phyloP scores from a whole-genome alignment of 2,113 vertebrate genomes.

The Tichodroma muraria region DNA sequence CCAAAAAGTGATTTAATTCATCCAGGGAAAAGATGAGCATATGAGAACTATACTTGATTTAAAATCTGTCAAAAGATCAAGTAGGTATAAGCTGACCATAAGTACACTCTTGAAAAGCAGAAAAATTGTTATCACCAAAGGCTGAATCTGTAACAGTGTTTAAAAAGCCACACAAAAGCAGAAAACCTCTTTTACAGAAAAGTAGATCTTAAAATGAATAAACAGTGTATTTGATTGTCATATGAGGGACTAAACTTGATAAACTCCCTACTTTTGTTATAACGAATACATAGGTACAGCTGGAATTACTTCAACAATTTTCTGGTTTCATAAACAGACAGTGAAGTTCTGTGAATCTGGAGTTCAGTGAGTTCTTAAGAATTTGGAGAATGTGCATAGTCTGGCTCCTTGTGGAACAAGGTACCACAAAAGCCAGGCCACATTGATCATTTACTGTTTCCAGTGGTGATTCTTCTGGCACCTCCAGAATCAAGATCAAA shows the following conservation, averaged over 20 bases:
- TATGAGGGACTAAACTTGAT: background rate
- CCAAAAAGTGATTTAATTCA: background rate
- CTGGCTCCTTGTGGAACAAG: background rate
- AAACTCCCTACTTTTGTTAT: background rate
- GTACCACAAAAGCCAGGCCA: background rate
- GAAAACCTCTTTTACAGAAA: background rate
- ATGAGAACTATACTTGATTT: background rate
- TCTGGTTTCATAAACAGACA: background rate
- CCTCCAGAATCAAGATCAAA: background rate
- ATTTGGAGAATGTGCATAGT: background rate
- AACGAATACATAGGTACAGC: background rate
- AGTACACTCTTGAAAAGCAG: background rate
- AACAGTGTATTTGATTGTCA: background rate
- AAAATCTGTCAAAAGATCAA: background rate
- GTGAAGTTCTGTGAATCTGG: too few relatives aligned
- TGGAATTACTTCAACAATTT: background rate
- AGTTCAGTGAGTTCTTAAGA: background rate
- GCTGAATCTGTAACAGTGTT: background rate
- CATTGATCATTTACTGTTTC: background rate
- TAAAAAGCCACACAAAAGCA: background rate
- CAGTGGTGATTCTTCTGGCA: background rate
- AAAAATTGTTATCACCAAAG: background rate
- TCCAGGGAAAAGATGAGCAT: background rate
- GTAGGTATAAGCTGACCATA: background rate
- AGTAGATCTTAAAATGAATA: background rate